Conservation (phyloP, 2,888 invertebrate genomes). For the Mermis nigrescens region DNA sequence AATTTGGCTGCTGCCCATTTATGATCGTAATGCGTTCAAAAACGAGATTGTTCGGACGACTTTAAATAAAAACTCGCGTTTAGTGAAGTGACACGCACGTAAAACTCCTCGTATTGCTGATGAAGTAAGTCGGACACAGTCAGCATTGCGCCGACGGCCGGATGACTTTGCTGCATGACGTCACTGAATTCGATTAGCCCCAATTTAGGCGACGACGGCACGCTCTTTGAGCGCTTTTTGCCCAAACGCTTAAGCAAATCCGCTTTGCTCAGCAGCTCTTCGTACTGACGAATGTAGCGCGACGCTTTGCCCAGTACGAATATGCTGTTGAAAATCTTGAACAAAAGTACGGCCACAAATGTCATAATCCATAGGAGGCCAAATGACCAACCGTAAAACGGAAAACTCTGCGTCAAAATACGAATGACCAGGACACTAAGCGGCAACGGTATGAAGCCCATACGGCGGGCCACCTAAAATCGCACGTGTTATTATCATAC, state of each 20-base stretch:
- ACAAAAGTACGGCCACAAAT: background rate
- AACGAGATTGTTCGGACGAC: background rate
- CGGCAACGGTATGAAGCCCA: slow-evolving; percentile 95
- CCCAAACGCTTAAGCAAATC: slow-evolving; percentile 7
- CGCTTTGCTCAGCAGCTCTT: slow-evolving; percentile 20
- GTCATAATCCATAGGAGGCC: background rate
- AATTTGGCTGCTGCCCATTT: too few relatives aligned
- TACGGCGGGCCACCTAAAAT: slow-evolving; percentile 69
- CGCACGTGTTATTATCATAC: too few relatives aligned
- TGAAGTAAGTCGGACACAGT: background rate
- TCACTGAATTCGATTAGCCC: slow-evolving; percentile 28
- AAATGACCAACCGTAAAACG: slow-evolving; percentile 22
- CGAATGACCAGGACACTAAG: slow-evolving; percentile 75
- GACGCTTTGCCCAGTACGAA: slow-evolving; percentile 75
- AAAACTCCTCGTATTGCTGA: background rate
- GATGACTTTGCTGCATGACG: slow-evolving; percentile 18
- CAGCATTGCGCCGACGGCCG: background rate
- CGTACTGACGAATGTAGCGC: slow-evolving; percentile 51
- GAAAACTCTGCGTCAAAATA: slow-evolving; percentile 61
- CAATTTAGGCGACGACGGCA: slow-evolving; percentile 31
- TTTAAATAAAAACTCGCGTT: background rate
- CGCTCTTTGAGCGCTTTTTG: slow-evolving; percentile 23
- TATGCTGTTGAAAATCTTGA: slow-evolving; percentile 56
- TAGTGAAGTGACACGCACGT: background rate
- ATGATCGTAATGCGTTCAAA: background rate